These are phyloP conservation scores for Drosophila nikananu DNA, from an alignment of 1,140 invertebrate species.

Conservation along the genomic window DNA sequence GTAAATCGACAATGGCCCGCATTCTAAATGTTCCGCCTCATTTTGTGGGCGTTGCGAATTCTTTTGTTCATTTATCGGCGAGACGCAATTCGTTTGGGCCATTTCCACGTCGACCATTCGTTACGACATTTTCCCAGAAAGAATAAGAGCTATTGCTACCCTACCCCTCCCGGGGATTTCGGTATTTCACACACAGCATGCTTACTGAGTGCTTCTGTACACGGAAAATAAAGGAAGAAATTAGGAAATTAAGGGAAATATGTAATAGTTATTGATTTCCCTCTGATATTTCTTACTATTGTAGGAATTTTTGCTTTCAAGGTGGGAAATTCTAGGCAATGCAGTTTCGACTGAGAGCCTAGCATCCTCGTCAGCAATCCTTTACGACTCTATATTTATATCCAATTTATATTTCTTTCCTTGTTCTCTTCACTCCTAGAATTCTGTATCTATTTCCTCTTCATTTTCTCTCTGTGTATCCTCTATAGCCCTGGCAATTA, in stretches of 20 bases:
- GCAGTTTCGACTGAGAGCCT: neutral
- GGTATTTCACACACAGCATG: conserved; percentile 14
- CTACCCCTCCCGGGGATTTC: conserved; percentile 12
- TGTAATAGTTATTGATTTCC: neutral
- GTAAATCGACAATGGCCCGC: conserved; percentile 26
- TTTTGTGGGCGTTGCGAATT: conserved; percentile 69
- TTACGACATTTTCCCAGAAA: conserved; percentile 45
- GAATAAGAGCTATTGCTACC: neutral
- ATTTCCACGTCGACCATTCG: conserved; percentile 54
- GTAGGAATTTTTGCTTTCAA: neutral
- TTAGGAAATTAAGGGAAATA: neutral
- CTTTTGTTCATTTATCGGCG: conserved; percentile 69
- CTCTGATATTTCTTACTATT: neutral
- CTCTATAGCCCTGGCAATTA: conserved; percentile 55
- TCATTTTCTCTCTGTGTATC: neutral
- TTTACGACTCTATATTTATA: too few species aligned
- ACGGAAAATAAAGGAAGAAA: neutral
- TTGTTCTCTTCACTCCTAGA: neutral
- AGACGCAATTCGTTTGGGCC: conserved; percentile 75
- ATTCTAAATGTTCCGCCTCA: conserved; percentile 35
- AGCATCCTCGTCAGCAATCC: neutral
- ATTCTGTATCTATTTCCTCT: neutral
- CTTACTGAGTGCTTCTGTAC: conserved; percentile 8
- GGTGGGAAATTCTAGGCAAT: neutral
- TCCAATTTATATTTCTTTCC: too few species aligned